Evolutionary conservation across 1,140 invertebrate species (phyloP), one percentile per base, ranked within the genome.

Genomic region (Leptinotarsa defecta): DNA sequence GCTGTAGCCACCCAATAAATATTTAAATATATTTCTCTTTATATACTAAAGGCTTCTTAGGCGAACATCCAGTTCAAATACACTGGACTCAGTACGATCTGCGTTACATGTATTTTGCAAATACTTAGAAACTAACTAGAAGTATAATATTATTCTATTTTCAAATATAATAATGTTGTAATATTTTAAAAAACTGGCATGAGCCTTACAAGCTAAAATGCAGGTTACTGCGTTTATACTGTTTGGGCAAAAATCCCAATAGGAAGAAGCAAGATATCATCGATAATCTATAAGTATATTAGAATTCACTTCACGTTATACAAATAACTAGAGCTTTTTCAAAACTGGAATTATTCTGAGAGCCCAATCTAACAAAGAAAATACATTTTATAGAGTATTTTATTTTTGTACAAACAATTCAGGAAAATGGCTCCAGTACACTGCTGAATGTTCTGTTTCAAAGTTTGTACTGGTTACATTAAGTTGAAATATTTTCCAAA

Each of bases 31-130:
- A 70, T 65, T 73, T 77, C 75, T 75, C 74, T 79, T 78, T 77
- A 80, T 79, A 82, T 81, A 80, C 83, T 83, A 84, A 84, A 84
- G 83, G 83, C 83, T 83, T 77, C 80, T 84, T 84, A 84, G 83
- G 83, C 83, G 80, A 84, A 84, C 80, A 82, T 84, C 81, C 83
- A 81, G 82, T 77, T 65, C 68, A 71, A 67, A 73, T 74, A 76
- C 68, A 82, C 83, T 79, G 82, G 81, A 83, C 83, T 84, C 83
- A 80, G 79, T 82, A 81, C 75, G 75, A 78, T 76, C 80, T 80
- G 75, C 77, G 72, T 71, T 77, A 82, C 78, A 83, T 80, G 81
- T 72, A 80, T 81, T 43, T 81, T 81, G 78, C 81, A 80, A 83
- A 81, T 81, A 79, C 79, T 83, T 81, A 80, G 74, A 79, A 83